Evolutionary conservation across 2,888 invertebrate genomes (phyloP).

Genomic region (Congeria kusceri): DNA sequence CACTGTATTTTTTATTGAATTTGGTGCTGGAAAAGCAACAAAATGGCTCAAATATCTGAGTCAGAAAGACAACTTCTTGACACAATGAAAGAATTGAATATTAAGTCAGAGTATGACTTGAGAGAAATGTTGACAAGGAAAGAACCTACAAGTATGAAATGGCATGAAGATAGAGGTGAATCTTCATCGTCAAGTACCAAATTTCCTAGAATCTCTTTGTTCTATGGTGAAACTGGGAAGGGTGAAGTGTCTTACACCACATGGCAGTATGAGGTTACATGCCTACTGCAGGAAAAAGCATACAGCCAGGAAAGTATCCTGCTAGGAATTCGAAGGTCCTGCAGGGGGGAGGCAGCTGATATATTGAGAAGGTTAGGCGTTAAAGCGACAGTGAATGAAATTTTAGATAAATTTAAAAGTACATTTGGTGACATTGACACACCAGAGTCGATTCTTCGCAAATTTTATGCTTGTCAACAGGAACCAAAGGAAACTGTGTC

Average conservation of each 20-base stretch:
- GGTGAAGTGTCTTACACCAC: slow-evolving; percentile 18
- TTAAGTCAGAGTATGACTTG: too few species aligned
- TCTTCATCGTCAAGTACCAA: background rate
- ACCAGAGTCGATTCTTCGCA: slow-evolving; percentile 9
- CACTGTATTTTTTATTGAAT: too few species aligned
- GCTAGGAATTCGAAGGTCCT: slow-evolving; percentile 10
- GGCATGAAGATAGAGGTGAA: too few species aligned
- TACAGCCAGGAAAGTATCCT: slow-evolving; percentile 8
- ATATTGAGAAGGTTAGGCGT: slow-evolving; percentile 14
- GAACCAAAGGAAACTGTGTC: background rate
- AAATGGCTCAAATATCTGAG: too few species aligned
- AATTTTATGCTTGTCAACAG: slow-evolving; percentile 26
- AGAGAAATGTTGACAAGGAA: too few species aligned
- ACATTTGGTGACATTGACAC: slow-evolving; percentile 26
- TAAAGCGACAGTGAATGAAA: background rate
- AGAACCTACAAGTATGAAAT: too few species aligned
- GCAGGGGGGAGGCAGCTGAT: slow-evolving; percentile 19
- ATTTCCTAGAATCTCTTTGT: slow-evolving; percentile 18
- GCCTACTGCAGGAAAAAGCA: background rate
- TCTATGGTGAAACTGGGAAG: slow-evolving; percentile 33
- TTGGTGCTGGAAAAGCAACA: too few species aligned
- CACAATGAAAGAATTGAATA: too few species aligned
- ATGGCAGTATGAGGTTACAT: slow-evolving; percentile 30
- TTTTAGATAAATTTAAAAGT: slow-evolving; percentile 19
- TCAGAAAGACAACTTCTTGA: too few species aligned